Base-by-base conservation (phyloP, 2,113 vertebrate genomes). In the Hippocampus guttulatus region DNA sequence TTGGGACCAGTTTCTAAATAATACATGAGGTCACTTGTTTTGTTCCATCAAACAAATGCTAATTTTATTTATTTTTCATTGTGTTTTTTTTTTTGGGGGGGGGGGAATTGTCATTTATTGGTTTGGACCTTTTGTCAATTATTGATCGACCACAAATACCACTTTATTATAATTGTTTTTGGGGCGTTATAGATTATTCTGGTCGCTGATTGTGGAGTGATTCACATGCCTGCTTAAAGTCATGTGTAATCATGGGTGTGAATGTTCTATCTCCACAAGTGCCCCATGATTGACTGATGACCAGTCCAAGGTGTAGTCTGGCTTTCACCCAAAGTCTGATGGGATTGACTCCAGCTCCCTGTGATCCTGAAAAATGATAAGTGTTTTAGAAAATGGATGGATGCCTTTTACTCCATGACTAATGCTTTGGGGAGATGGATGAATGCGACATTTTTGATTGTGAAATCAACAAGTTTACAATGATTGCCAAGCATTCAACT, bases 21-120 rank as follows among this genome's bases (percentile, higher is more conserved):
- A 88, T 84, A 68, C 76, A 88, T 86, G 79, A 88, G 82, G 85
- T 85, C 79, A 79, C 38, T 80, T 11, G 4, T 74, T 76, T 76
- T 67, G 70, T 80, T 76, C 70, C 78, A 81, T 82, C 70, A 78
- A 67, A 75, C 69, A 55, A 65, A 54, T 58, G 76, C 67, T 76
- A 73, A 74, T 75, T 71, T 57, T 69, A 49, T 69, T 49, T 57
- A 60, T 54, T 71, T 40, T 61, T 58, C 33, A 57, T 71, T 57
- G 12, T 2, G 63, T 2, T 27, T 3, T 54, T 69, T 63, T 23
- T 38, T 38, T 38, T 38, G 2, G 5, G 33, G 33, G 33, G 30
- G 30, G 2, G 30, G 30, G 30, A 15, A 7, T 16, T n/a, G 33
- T 58, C n/a, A 15, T 12, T 38, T 52, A 6, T 61, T 20, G 49